Base-by-base conservation (phyloP, 1,140 invertebrate genomes). In the Pachyrhynchus sulphureomaculatus region DNA sequence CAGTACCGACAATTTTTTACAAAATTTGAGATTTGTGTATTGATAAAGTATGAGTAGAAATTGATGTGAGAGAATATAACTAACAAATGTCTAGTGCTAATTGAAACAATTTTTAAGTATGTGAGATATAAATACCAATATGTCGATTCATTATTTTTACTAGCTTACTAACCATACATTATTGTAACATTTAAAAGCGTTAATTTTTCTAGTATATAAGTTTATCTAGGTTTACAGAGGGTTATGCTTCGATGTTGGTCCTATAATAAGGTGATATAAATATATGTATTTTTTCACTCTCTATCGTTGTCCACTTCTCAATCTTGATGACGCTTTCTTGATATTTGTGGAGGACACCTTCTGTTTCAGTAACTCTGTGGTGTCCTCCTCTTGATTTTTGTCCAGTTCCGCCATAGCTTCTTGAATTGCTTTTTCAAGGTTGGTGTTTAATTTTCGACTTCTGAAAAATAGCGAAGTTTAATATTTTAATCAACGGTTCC, bases 401-500 rank as follows among this genome's bases (percentile, higher is more conserved):
- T 91, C 88, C 66, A 93, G 77, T 74, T 93, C 90, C 55, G 85
- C 82, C 91, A 94, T 92, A 45, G 90, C 91, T 80, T 94, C 90
- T 80, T 94, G 91, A 73, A 94, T 94, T 39, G 91, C 91, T 72
- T 89, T 89, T 78, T 94, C 91, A 68, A 94, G 78, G 73, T 90
- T 86, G 68, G 85, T 86, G 79, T 92, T 93, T 81, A 94, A 80
- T 88, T 93, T 93, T 82, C 91, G 86, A 83, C 90, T 91, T 86
- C 91, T 91, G 79, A 62, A 79, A 80, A 72, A 36, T 18, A 36
- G 48, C n/a, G n/a, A n/a, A n/a, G n/a, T n/a, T n/a, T n/a, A n/a
- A n/a, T n/a, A n/a, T n/a, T n/a, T n/a, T n/a, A n/a, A n/a, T n/a
- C n/a, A n/a, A n/a, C n/a, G n/a, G n/a, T n/a, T n/a, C n/a, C n/a